Conservation (phyloP, 2,113 vertebrate genomes). For the Oryzias woworae region DNA sequence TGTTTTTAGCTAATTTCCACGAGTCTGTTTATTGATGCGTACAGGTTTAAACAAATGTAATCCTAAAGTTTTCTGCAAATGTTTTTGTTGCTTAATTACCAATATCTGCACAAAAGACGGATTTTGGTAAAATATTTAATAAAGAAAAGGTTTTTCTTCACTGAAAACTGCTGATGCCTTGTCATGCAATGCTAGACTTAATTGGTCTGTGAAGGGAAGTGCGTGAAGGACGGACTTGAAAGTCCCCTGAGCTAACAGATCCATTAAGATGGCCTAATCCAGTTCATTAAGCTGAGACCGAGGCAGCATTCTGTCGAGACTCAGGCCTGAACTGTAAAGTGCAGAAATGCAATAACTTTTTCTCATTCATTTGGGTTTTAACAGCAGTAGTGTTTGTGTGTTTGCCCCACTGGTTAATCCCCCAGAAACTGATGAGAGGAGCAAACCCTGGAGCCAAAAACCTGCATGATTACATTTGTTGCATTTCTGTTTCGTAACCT, state of each 20-base stretch:
- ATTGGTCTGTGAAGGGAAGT: conserved; percentile 34
- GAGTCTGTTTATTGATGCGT: too few species aligned
- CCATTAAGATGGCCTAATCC: conserved; percentile 48
- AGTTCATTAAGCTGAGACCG: conserved; percentile 43
- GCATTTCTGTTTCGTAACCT: not conserved
- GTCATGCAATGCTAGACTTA: conserved; percentile 10
- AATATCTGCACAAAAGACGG: too few species aligned
- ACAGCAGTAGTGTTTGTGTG: too few species aligned
- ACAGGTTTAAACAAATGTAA: too few species aligned
- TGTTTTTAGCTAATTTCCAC: too few species aligned
- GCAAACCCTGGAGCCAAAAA: too few species aligned
- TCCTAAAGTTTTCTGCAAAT: too few species aligned
- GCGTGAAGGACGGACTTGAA: conserved; percentile 13
- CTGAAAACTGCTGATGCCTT: not conserved
- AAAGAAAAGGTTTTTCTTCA: not conserved
- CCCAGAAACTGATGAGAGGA: too few species aligned
- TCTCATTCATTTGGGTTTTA: too few species aligned
- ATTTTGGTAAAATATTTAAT: not conserved
- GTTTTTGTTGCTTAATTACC: too few species aligned
- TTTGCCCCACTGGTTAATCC: too few species aligned
- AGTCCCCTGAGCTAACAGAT: conserved; percentile 28
- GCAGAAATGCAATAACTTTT: not conserved
- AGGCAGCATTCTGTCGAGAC: conserved; percentile 13
- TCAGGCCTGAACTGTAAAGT: not conserved
- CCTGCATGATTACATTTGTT: too few species aligned